A percentile compares a stretch with the other conserved stretches of the same genome.
Evolutionary conservation across 2,888 invertebrate genomes (phyloP).

Genomic region (Flexamia atlantica): DNA sequence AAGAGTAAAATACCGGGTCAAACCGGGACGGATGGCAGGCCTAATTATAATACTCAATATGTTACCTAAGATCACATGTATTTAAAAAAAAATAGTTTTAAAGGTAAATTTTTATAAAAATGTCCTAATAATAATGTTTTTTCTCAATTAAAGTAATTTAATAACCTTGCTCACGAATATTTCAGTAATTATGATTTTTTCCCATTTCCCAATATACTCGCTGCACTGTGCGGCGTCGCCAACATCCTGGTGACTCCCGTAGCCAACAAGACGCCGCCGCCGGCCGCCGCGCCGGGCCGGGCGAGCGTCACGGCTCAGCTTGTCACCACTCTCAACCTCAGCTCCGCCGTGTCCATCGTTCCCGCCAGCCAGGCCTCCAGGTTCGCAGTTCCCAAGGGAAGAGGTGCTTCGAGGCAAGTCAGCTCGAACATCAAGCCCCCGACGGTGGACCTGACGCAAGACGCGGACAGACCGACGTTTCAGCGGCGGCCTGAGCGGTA

Average conservation of each 20-base stretch:
- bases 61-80: too few species aligned
- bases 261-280: conserved; percentile 71
- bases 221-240: too few species aligned
- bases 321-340: conserved; percentile 75
- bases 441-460: conserved; percentile 75
- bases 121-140: too few species aligned
- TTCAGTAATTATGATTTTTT: too few species aligned
- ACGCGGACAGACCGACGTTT: conserved; percentile 65
- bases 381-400: conserved; percentile 75
- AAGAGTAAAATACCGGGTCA: too few species aligned
- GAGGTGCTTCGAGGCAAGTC: conserved; percentile 63
- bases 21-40: too few species aligned
- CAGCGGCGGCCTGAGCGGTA: conserved; percentile 36
- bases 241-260: conserved; percentile 64
- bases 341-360: conserved; percentile 81
- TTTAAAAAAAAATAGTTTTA: too few species aligned
- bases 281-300: conserved; percentile 68
- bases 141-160: too few species aligned
- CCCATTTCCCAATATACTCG: too few species aligned
- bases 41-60: too few species aligned
- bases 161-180: too few species aligned
- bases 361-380: conserved; percentile 75
- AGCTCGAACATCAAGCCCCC: conserved; percentile 74
- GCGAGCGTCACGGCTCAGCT: conserved; percentile 71
- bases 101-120: too few species aligned